Evolutionary conservation across 2,797 vertebrate species (phyloP), one percentile per base, ranked within the genome.

Genomic region (Allobates femoralis): DNA sequence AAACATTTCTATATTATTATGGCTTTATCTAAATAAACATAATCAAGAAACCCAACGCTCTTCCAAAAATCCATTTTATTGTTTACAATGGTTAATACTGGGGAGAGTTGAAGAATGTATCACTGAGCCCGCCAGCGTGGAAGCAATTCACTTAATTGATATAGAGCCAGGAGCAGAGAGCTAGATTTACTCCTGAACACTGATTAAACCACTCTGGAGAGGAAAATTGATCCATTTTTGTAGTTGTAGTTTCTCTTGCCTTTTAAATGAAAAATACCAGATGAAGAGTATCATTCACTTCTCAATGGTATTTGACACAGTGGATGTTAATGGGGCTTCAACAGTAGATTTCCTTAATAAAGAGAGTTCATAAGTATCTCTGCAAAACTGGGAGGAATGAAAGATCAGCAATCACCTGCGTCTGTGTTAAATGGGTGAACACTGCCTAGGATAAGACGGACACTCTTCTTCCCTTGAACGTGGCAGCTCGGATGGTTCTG

Each of bases 121-220:
- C 50, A 58, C 58, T 23, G 5, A n/a, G 71, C 28, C 58, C 34
- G 56, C 32, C 71, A 78, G 79, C 23, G 46, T 58, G n/a, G 85
- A 76, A 81, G 37, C 55, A 32, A 83, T 84, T 73, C 64, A 84
- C 71, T 56, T 73, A 60, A 83, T 78, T 83, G 62, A 79, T 64
- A 37, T 62, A 79, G 53, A 87, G 60, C 73, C 74, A 83, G 53
- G 23, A 83, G 76, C 64, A 56, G n/a, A 53, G 53, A 74, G 28
- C 62, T 73, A 73, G 75, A 73, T 79, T 83, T 79, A 79, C 55
- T 84, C 69, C 66, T 41, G 23, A 58, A 60, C 64, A 73, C 75
- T 87, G 86, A 84, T 84, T 87, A 87, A 87, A 87, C 62, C 51
- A 74, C 64, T 74, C 51, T 51, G 66, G 50, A 34, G 51, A 28